Percentiles rank a stretch among this genome's conserved stretches.
Evolutionary conservation across 2,888 invertebrate genomes (phyloP).

Genomic region (Mallateleia sp.): DNA sequence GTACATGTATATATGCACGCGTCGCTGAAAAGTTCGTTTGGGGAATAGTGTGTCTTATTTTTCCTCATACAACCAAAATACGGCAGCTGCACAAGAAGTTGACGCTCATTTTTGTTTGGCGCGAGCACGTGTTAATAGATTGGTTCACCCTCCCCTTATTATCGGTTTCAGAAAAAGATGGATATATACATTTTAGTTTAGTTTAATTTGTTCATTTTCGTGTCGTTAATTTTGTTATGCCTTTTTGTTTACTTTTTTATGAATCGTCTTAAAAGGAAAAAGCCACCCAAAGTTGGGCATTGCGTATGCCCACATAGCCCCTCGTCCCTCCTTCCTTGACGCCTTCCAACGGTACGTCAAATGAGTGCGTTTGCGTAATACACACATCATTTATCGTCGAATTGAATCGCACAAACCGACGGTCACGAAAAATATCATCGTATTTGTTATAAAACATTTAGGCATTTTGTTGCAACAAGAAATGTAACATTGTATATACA

Average conservation of each 20-base stretch:
- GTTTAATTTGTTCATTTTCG: constrained; percentile 13
- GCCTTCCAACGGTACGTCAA: constrained; percentile 26
- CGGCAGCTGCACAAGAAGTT: constrained; percentile 93
- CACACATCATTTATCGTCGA: constrained; percentile 42
- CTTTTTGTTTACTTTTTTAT: constrained; percentile 25
- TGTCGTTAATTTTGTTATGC: constrained; percentile 5
- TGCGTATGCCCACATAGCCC: constrained; percentile 38
- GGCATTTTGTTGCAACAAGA: constrained; percentile 58
- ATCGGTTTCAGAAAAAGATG: not conserved
- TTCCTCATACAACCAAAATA: constrained; percentile 68
- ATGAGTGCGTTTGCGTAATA: constrained; percentile 49
- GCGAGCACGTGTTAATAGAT: constrained; percentile 87
- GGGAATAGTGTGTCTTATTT: constrained; percentile 70
- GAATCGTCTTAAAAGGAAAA: constrained; percentile 23
- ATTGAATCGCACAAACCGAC: constrained; percentile 34
- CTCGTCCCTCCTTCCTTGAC: constrained; percentile 71
- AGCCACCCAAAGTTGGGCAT: constrained; percentile 33
- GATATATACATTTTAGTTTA: not conserved
- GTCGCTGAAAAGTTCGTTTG: constrained; percentile 36
- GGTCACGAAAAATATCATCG: constrained; percentile 10
- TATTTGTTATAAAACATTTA: constrained; percentile 36
- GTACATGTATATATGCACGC: constrained; percentile 66
- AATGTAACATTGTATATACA: constrained; percentile 38
- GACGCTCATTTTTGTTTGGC: constrained; percentile 96
- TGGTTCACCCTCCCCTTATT: constrained; percentile 29